Base-by-base conservation (phyloP, 2,888 invertebrate species). In the Laspeyria flexula region DNA sequence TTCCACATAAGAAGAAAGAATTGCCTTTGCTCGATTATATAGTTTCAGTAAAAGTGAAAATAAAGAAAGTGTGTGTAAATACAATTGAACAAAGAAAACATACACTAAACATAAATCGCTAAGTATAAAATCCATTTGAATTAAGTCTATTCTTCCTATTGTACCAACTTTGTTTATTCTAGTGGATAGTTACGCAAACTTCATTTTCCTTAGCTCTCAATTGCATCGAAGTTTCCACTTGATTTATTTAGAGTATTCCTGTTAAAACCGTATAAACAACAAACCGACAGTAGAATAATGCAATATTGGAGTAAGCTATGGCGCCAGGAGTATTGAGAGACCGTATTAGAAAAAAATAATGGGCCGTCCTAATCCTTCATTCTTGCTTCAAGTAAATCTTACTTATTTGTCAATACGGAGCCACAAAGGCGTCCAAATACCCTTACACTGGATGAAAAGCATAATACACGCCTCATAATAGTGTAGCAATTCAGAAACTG, bases 381-480 rank as follows among this genome's bases (percentile, higher is more conserved):
- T 90, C 85, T 88, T 86, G 69, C 85, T 84, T 82, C 81, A 80
- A 86, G 88, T 85, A 88, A 89, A 90, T 88, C 89, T 87, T 85
- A 86, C 85, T 90, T 92, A 92, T 92, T 92, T 92, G 92, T 92
- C 92, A 91, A 92, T 92, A 92, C 86, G 55, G 84, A 81, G 85
- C 90, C 90, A 92, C 90, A 92, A 92, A 86, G 85, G 88, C 85
- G 77, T 78, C 88, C 90, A 90, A 92, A 91, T 90, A 91, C 91
- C 88, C 82, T 85, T 83, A 90, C 87, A 86, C 83, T 88, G 77
- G 81, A 69, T 80, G 83, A 85, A 89, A 86, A 73, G 86, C 83
- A 90, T 89, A 90, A 90, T 91, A 87, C 90, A 88, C 90, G 86
- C 89, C 88, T 85, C 86, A 87, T 90, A 90, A 91, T 90, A 90